Evolutionary conservation across 1,140 invertebrate species (phyloP).

Genomic region (Saxidomus purpurata): DNA sequence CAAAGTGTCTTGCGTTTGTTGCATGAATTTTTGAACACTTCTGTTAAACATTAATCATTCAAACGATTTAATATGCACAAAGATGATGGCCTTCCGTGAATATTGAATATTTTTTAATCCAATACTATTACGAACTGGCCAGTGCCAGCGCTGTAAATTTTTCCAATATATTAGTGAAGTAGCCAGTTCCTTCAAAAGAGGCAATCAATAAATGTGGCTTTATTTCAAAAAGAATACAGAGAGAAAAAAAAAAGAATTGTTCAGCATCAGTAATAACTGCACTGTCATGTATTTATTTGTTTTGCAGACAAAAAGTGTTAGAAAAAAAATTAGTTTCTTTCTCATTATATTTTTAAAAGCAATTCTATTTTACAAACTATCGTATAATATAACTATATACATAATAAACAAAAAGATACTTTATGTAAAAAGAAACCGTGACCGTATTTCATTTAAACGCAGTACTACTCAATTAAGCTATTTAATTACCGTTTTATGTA

Average conservation of each 20-base stretch:
- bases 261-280: no score
- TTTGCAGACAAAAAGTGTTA: no score
- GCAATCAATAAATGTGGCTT: conserved; percentile 1
- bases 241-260: background rate
- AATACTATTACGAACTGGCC: conserved; percentile 14
- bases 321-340: no score
- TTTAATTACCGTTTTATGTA: conserved; percentile 11
- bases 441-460: background rate
- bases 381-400: background rate
- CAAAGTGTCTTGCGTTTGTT: conserved; percentile 6
- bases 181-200: background rate
- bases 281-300: no score
- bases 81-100: conserved; percentile 2
- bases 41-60: conserved; percentile 19
- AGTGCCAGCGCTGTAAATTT: background rate
- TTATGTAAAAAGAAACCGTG: background rate
- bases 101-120: conserved; percentile 43
- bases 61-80: conserved; percentile 38
- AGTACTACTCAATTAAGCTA: conserved; percentile 1
- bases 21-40: conserved; percentile 42
- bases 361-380: background rate
- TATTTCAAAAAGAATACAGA: background rate
- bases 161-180: conserved; percentile 3
- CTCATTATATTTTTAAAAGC: no score
- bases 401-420: background rate